Evolutionary conservation across 2,888 invertebrate species (phyloP).

Genomic region (Xestia rhomboidea): DNA sequence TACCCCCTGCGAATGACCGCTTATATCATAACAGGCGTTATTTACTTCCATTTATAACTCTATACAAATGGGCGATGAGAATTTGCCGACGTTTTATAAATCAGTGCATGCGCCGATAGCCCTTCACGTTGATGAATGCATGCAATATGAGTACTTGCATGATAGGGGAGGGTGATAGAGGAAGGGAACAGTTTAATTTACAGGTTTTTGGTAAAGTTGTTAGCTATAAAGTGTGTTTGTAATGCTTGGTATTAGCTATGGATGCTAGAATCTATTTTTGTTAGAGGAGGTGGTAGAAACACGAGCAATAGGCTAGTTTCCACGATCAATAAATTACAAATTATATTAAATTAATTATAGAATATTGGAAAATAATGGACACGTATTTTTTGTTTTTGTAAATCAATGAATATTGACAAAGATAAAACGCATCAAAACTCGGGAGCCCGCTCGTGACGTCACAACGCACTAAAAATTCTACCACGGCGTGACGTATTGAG

Average conservation of each 20-base stretch:
- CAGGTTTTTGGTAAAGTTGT: slow-evolving; percentile 1
- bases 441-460: too few species aligned
- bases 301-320: background rate
- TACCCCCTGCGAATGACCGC: slow-evolving; percentile 39
- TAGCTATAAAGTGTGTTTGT: background rate
- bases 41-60: slow-evolving; percentile 75
- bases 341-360: too few species aligned
- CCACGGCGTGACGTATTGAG: too few species aligned
- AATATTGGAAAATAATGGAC: too few species aligned
- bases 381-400: too few species aligned
- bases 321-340: too few species aligned
- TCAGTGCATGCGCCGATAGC: slow-evolving; percentile 80
- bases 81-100: slow-evolving; percentile 83
- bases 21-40: slow-evolving; percentile 60
- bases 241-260: background rate
- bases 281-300: background rate
- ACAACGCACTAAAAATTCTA: too few species aligned
- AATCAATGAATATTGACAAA: too few species aligned
- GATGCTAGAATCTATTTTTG: background rate
- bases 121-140: slow-evolving; percentile 84
- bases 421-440: too few species aligned
- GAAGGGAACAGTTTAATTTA: background rate
- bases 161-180: slow-evolving; percentile 34
- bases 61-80: slow-evolving; percentile 79
- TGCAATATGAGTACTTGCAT: slow-evolving; percentile 78